Conservation (phyloP, 2,113 vertebrate species). For the Plestiodon gilberti region DNA sequence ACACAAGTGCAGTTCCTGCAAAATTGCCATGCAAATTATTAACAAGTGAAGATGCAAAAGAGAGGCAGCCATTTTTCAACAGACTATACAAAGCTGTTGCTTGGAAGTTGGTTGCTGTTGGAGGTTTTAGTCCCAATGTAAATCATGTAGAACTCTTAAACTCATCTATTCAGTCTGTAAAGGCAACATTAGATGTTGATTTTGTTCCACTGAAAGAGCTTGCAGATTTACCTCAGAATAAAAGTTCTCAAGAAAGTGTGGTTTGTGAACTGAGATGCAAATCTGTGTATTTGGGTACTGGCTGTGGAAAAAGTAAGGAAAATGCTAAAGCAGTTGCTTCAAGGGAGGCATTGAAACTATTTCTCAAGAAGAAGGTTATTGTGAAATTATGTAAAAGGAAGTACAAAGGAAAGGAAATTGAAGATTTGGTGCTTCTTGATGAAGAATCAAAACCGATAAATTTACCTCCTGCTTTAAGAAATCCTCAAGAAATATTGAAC, state of each 20-base stretch:
- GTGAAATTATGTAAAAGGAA: slow-evolving; percentile 93
- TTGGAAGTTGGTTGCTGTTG: slow-evolving; percentile 95
- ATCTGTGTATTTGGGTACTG: slow-evolving; percentile 93
- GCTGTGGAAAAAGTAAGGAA: slow-evolving; percentile 92
- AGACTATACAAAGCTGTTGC: slow-evolving; percentile 96
- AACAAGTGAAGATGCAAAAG: slow-evolving; percentile 81
- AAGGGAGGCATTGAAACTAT: slow-evolving; percentile 93
- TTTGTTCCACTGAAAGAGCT: slow-evolving; percentile 96
- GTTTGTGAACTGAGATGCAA: slow-evolving; percentile 96
- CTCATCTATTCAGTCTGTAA: slow-evolving; percentile 90
- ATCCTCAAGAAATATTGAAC: slow-evolving; percentile 84
- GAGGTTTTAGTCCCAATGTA: slow-evolving; percentile 90
- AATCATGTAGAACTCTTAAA: slow-evolving; percentile 92
- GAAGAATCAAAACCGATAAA: slow-evolving; percentile 89
- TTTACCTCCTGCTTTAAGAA: slow-evolving; percentile 92
- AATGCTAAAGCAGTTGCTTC: slow-evolving; percentile 94
- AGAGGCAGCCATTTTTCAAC: slow-evolving; percentile 95
- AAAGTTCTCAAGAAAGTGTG: slow-evolving; percentile 92
- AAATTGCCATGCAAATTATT: slow-evolving; percentile 72
- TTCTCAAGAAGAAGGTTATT: slow-evolving; percentile 94
- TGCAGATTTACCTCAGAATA: slow-evolving; percentile 89
- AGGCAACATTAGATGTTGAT: slow-evolving; percentile 89
- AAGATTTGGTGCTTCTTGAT: slow-evolving; percentile 92
- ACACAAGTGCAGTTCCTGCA: slow-evolving; percentile 54
- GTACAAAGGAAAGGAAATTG: slow-evolving; percentile 89